These are phyloP conservation scores for Caradrina clavipalpis DNA, from an alignment of 2,888 invertebrate genomes.

Conservation along the genomic window DNA sequence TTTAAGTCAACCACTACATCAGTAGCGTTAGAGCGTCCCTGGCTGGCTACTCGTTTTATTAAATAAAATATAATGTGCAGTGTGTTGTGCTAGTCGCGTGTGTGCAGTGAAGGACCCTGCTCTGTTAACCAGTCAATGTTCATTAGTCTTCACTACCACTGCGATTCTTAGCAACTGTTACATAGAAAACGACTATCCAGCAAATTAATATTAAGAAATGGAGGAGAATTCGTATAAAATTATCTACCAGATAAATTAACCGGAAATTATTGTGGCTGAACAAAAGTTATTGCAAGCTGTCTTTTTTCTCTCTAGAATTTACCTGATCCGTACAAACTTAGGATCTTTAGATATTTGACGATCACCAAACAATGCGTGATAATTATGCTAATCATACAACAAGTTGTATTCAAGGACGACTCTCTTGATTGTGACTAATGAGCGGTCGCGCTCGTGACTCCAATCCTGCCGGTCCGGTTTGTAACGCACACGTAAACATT, in stretches of 20 bases:
- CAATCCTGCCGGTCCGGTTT: constrained; percentile 19
- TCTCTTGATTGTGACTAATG: constrained; percentile 29
- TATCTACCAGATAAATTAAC: neutral
- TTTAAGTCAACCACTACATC: too few species aligned
- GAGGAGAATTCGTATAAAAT: too few species aligned
- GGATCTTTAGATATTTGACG: constrained; percentile 3
- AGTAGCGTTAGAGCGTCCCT: too few species aligned
- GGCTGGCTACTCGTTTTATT: too few species aligned
- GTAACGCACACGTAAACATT: constrained; percentile 13
- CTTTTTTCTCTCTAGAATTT: neutral
- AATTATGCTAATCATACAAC: neutral
- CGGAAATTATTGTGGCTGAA: neutral
- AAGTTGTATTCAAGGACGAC: constrained; percentile 21
- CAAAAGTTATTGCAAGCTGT: neutral
- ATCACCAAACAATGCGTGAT: constrained; percentile 16
- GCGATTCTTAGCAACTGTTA: too few species aligned
- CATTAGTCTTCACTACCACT: too few species aligned
- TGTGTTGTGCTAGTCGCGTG: too few species aligned
- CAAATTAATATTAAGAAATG: too few species aligned
- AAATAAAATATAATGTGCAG: too few species aligned
- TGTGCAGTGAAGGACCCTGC: too few species aligned
- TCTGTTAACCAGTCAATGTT: too few species aligned
- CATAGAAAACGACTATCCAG: too few species aligned
- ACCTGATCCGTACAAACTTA: neutral
- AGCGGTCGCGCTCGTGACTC: constrained; percentile 25